These are phyloP conservation scores for Sphaeramia orbicularis DNA, from an alignment of 2,797 vertebrate genomes.

Conservation along the genomic window DNA sequence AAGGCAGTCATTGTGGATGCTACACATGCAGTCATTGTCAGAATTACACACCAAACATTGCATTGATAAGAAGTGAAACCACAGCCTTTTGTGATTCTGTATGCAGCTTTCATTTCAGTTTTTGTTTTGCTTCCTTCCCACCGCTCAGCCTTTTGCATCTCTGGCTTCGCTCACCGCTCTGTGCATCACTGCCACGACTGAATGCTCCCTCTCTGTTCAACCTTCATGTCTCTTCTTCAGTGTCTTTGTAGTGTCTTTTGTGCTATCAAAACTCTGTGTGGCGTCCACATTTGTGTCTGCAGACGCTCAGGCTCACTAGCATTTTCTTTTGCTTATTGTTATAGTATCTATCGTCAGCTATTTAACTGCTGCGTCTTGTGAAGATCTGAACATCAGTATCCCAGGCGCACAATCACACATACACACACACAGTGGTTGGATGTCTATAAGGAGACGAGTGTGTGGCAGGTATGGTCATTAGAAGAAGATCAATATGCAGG, in stretches of 20 bases:
- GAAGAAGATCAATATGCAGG: slow-evolving; percentile 67
- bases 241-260: slow-evolving; percentile 25
- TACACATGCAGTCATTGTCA: background rate
- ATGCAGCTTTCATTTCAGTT: slow-evolving; percentile 32
- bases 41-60: background rate
- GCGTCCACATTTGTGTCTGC: slow-evolving; percentile 31
- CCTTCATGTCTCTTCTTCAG: slow-evolving; percentile 15
- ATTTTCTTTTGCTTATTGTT: slow-evolving; percentile 20
- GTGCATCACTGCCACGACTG: slow-evolving; percentile 23
- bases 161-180: slow-evolving; percentile 14
- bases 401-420: slow-evolving; percentile 7
- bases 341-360: slow-evolving; percentile 27
- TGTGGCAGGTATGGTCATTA: slow-evolving; percentile 69
- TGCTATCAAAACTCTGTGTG: background rate
- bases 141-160: slow-evolving; percentile 15
- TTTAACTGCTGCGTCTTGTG: slow-evolving; percentile 5
- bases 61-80: slow-evolving; percentile 46
- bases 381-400: slow-evolving; percentile 28
- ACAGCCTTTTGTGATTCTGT: slow-evolving; percentile 28
- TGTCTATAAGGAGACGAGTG: slow-evolving; percentile 48
- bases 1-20: background rate
- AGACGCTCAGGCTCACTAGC: slow-evolving; percentile 11
- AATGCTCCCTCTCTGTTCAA: slow-evolving; percentile 11
- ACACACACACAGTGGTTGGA: slow-evolving; percentile 13
- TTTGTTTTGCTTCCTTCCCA: slow-evolving; percentile 14